phyloP scores from a whole-genome alignment of 1,140 invertebrate genomes.

The Papilio glaucus region DNA sequence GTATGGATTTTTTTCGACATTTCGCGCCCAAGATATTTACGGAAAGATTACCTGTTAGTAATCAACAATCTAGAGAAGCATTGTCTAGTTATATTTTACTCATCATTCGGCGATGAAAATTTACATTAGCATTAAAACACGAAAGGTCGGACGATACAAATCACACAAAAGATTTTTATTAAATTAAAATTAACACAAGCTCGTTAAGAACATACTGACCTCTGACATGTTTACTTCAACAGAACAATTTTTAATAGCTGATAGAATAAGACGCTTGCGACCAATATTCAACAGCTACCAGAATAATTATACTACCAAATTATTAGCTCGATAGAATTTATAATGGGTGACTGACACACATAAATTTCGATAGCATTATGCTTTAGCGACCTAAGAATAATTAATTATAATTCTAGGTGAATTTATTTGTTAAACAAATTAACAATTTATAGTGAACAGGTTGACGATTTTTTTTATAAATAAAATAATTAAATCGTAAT shows the following conservation, averaged over 20 bases:
- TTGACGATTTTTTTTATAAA: background rate
- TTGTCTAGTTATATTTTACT: too few relatives aligned
- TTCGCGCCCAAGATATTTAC: too few relatives aligned
- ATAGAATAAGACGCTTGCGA: background rate
- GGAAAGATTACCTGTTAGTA: too few relatives aligned
- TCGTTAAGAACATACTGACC: constrained; percentile 2
- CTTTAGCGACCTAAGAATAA: constrained; percentile 16
- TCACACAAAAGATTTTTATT: background rate
- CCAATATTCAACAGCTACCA: background rate
- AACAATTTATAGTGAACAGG: background rate
- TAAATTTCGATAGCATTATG: constrained; percentile 30
- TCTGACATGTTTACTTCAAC: constrained; percentile 18
- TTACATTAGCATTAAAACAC: too few relatives aligned
- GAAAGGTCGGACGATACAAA: background rate
- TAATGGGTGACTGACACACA: constrained; percentile 28
- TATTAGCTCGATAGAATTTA: constrained; percentile 29
- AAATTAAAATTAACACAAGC: background rate
- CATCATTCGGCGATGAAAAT: too few relatives aligned
- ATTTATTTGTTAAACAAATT: background rate
- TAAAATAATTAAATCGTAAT: background rate
- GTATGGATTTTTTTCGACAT: too few relatives aligned
- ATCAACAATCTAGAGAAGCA: too few relatives aligned
- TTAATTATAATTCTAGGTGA: constrained; percentile 12
- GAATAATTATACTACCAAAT: constrained; percentile 35
- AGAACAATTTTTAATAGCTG: background rate